A percentile compares a stretch with the other conserved stretches of the same genome.
phyloP scores from a whole-genome alignment of 2,113 vertebrate genomes.

The Hystrix cristata region DNA sequence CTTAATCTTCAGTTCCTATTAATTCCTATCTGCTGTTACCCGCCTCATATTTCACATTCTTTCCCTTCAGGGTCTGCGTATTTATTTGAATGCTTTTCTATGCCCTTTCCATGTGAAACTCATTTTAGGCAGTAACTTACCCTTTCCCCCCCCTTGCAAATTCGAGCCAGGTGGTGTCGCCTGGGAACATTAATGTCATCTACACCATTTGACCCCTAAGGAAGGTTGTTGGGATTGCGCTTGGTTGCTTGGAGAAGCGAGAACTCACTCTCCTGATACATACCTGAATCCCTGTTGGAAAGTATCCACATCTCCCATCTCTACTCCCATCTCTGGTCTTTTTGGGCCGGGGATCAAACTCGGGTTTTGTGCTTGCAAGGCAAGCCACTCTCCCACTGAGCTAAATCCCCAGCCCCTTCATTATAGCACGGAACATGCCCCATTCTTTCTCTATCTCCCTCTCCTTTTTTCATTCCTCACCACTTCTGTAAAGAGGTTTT shows the following conservation, averaged over 20 bases:
- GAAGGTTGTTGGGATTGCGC: neutral
- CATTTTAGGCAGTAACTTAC: neutral
- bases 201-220: neutral
- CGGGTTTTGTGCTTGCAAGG: too few species aligned
- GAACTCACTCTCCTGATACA: too few species aligned
- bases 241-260: neutral
- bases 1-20: neutral
- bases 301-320: neutral
- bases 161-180: neutral
- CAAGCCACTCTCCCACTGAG: too few species aligned
- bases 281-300: accelerated
- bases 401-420: neutral
- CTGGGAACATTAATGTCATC: neutral
- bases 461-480: neutral
- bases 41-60: neutral
- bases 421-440: neutral
- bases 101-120: neutral
- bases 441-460: neutral
- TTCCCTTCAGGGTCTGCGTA: neutral
- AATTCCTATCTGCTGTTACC: neutral
- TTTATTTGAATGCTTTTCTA: neutral
- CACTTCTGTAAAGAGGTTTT: neutral
- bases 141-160: neutral
- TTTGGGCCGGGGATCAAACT: neutral
- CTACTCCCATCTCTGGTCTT: accelerated